Evolutionary conservation across 37 sponge, comb jelly and placozoan genomes (phyloP).

Genomic region (Diacarnus erythraeanus): DNA sequence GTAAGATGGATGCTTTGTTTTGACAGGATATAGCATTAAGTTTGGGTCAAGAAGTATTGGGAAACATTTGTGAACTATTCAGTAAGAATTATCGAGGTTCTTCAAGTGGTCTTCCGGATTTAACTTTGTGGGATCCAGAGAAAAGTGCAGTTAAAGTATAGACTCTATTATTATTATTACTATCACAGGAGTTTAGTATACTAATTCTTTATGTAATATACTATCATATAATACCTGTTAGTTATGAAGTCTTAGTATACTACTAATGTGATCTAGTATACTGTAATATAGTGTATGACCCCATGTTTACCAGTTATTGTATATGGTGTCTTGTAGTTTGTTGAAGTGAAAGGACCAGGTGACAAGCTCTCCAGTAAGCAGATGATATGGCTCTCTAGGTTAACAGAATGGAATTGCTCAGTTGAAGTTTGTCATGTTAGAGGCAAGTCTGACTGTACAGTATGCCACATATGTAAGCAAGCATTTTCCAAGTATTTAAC

Average conservation of each 20-base stretch:
- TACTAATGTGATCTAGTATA: background rate
- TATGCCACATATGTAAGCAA: too few species aligned
- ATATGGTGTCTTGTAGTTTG: slow-evolving; percentile 57
- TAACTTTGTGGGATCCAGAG: slow-evolving; percentile 65
- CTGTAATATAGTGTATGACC: background rate
- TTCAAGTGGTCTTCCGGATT: slow-evolving; percentile 75
- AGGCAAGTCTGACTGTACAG: slow-evolving; percentile 17
- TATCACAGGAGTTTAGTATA: background rate
- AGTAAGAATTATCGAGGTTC: slow-evolving; percentile 22
- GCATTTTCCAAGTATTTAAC: too few species aligned
- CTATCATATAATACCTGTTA: background rate
- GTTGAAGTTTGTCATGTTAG: slow-evolving; percentile 78
- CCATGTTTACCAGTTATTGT: background rate
- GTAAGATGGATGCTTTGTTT: background rate
- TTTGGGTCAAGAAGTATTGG: slow-evolving; percentile 53
- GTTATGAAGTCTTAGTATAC: background rate
- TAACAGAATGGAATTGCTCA: slow-evolving; percentile 46
- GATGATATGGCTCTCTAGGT: slow-evolving; percentile 59
- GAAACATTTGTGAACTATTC: slow-evolving; percentile 38
- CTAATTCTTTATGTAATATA: background rate
- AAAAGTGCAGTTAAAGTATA: slow-evolving; percentile 52
- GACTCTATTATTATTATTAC: background rate
- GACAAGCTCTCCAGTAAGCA: slow-evolving; percentile 80
- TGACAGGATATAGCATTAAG: slow-evolving; percentile 54
- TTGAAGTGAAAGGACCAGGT: slow-evolving; percentile 81